Percentiles rank a stretch among this genome's conserved stretches.
Evolutionary conservation across 2,888 invertebrate genomes (phyloP).

Genomic region (Chloromyia formosa): DNA sequence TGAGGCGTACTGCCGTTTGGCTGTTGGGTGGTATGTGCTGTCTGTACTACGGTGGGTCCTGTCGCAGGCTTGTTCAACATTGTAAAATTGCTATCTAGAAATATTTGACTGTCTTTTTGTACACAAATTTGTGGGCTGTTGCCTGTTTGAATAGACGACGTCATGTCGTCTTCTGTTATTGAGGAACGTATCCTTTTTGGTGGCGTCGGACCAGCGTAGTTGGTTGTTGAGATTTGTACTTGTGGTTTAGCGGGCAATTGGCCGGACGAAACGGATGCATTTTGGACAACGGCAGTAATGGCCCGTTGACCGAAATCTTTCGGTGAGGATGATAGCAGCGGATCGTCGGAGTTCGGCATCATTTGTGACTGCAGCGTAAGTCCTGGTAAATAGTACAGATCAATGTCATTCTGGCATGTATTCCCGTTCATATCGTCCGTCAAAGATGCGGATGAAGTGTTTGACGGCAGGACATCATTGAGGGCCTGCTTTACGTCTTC

Average conservation of each 20-base stretch:
- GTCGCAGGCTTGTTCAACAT: constrained; percentile 48
- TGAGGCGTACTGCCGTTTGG: constrained; percentile 48
- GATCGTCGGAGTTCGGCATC: constrained; percentile 89
- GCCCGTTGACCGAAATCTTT: constrained; percentile 72
- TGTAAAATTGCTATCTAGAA: constrained; percentile 9
- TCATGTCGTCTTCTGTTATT: constrained; percentile 48
- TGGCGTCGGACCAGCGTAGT: constrained; percentile 13
- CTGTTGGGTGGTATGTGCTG: constrained; percentile 45
- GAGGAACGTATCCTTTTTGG: constrained; percentile 46
- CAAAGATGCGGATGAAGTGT: constrained; percentile 60
- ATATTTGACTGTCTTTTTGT: constrained; percentile 32
- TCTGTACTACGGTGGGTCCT: constrained; percentile 52
- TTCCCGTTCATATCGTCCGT: constrained; percentile 67
- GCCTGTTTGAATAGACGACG: background rate
- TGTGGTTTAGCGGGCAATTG: constrained; percentile 17
- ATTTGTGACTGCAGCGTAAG: constrained; percentile 78
- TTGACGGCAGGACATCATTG: constrained; percentile 84
- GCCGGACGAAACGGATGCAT: background rate
- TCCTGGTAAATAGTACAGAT: constrained; percentile 63
- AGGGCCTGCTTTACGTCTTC: constrained; percentile 88
- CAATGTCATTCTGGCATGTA: constrained; percentile 63
- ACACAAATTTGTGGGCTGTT: background rate
- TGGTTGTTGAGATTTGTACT: constrained; percentile 19
- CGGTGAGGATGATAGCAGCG: constrained; percentile 82
- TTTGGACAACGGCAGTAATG: constrained; percentile 5